Base-by-base conservation (phyloP, 1,140 invertebrate species). In the Platyscapa corneri region DNA sequence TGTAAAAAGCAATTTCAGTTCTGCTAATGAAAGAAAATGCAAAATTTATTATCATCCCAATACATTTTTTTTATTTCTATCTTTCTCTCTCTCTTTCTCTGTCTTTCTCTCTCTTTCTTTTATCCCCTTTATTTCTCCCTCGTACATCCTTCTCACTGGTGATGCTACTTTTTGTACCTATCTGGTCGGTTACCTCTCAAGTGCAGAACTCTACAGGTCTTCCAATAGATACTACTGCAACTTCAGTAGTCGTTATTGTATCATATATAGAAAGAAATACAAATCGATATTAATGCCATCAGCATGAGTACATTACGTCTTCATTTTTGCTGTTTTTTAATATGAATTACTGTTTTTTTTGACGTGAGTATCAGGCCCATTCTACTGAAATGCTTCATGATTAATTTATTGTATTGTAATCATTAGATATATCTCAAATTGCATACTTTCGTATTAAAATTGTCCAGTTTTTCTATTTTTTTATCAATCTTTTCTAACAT, bases 381-480 rank as follows among this genome's bases (percentile, higher is more conserved):
- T 79, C 77, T 81, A 85, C 75, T 85, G n/a, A 82, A 82, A 82
- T 82, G 72, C 79, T 42, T 72, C 34, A 72, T 70, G 82, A 85
- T 82, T 82, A 82, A 70, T 76, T 42, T 77, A 65, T 85, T 82
- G 78, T 77, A 85, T 82, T 85, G 49, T 82, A 74, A 82, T 85
- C 70, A 67, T n/a, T 79, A 77, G 49, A 85, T 85, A 65, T 67
- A 20, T 16, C 10, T 34, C 10, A 76, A 16, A 20, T 14, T 18
- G 18, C 49, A 53, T 53, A 49, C 27, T 37, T 79, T 18, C 39
- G 16, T 7, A 77, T 34, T 53, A 75, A 75, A 83, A 83, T 75
- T 75, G 75, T 53, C 37, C 30, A 34, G 7, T 1, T 20, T 34
- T 60, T 60, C 46, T 83, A 70, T 3, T 60, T 27, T 56, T 27